phyloP scores from a whole-genome alignment of 1,140 invertebrate genomes.

The Pseudomyrmex concolor region DNA sequence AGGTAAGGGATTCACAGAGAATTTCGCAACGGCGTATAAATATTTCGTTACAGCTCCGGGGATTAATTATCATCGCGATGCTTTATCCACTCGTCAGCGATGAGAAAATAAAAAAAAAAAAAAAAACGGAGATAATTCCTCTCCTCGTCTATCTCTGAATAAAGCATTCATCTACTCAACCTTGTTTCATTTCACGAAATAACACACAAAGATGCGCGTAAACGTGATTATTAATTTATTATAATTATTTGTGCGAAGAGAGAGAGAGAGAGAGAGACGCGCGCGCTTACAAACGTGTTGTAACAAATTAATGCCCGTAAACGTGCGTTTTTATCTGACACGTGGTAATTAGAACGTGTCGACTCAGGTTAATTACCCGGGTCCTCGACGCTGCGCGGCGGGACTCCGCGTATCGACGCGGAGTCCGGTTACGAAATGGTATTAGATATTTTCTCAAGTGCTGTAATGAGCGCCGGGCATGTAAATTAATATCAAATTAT shows the following conservation, averaged over 20 bases:
- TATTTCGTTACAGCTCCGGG: slow-evolving; percentile 31
- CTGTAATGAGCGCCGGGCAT: slow-evolving; percentile 40
- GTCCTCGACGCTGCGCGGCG: background rate
- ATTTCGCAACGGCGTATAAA: background rate
- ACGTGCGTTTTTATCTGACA: slow-evolving; percentile 35
- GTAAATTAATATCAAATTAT: slow-evolving; percentile 61
- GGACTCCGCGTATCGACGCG: background rate
- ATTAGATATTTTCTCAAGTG: slow-evolving; percentile 56
- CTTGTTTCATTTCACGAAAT: slow-evolving; percentile 5
- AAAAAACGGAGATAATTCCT: slow-evolving; percentile 6
- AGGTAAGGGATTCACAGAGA: background rate
- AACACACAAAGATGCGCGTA: background rate
- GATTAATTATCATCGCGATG: slow-evolving; percentile 40
- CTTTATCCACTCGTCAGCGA: slow-evolving; percentile 14
- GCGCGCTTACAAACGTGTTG: background rate
- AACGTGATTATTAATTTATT: slow-evolving; percentile 44
- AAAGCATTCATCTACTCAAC: slow-evolving; percentile 23
- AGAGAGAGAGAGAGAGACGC: too few species aligned
- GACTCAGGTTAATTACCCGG: slow-evolving; percentile 23
- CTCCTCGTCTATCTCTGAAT: slow-evolving; percentile 14
- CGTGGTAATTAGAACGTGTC: slow-evolving; percentile 36
- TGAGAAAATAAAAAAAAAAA: slow-evolving; percentile 5
- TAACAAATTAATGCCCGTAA: slow-evolving; percentile 6
- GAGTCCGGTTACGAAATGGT: slow-evolving; percentile 26
- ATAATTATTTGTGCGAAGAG: slow-evolving; percentile 18